Percentiles rank a stretch among this genome's conserved stretches.
These are phyloP conservation scores for Acrocephalus scirpaceus DNA, from an alignment of 2,797 vertebrate genomes.

Conservation along the genomic window DNA sequence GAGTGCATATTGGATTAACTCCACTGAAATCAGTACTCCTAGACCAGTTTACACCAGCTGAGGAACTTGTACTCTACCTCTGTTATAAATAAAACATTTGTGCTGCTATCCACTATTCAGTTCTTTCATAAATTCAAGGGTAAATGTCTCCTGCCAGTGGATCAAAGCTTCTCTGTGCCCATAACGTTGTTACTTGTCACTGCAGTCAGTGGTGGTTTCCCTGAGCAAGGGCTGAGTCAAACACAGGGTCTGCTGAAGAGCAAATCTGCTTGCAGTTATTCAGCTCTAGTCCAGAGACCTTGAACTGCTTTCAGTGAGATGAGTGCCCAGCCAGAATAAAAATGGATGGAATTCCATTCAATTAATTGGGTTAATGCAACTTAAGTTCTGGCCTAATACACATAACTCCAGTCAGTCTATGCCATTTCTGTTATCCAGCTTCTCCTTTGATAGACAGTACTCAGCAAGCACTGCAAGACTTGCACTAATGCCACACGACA, in stretches of 20 bases:
- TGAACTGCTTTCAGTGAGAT: neutral
- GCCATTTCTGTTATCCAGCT: neutral
- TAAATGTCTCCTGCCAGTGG: constrained; percentile 13
- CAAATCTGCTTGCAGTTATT: neutral
- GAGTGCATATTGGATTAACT: neutral
- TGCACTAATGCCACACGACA: neutral
- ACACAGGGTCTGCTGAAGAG: neutral
- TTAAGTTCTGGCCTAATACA: neutral
- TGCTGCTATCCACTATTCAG: neutral
- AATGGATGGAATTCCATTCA: neutral
- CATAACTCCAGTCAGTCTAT: neutral
- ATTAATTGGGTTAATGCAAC: neutral
- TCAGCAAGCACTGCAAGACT: neutral
- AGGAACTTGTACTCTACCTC: neutral
- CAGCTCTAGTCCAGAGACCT: neutral
- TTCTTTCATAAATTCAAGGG: constrained; percentile 13
- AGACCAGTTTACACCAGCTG: neutral
- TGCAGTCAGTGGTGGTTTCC: constrained; percentile 5
- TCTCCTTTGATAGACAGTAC: neutral
- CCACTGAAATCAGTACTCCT: neutral
- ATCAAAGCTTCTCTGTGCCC: neutral
- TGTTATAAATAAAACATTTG: neutral
- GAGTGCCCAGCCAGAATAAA: neutral
- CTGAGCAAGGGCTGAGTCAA: constrained; percentile 44
- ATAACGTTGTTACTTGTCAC: neutral